phyloP scores from a whole-genome alignment of 2,797 vertebrate species.

The Esox masquinongy region DNA sequence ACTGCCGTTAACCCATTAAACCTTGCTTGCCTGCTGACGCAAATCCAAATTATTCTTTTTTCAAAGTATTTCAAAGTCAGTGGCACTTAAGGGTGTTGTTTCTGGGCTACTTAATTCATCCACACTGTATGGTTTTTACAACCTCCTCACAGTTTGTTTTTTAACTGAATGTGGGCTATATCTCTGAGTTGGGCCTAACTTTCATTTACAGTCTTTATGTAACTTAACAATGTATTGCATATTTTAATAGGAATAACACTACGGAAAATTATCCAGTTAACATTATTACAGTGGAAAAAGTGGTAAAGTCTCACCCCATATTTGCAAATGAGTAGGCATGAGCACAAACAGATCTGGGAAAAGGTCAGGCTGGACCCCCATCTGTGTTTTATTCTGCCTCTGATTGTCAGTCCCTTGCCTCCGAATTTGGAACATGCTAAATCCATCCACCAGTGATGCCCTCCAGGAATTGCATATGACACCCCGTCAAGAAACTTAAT shows the following conservation, averaged over 20 bases:
- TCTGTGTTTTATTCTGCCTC: neutral
- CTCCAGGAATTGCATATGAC: neutral
- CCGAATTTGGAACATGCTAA: neutral
- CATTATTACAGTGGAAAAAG: neutral
- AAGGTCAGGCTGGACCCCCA: neutral
- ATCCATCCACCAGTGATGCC: neutral
- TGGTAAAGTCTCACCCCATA: neutral
- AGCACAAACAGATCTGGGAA: neutral
- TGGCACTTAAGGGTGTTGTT: neutral
- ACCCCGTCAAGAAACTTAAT: neutral
- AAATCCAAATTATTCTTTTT: neutral
- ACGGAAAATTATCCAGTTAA: neutral
- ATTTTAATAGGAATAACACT: neutral
- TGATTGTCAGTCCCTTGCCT: neutral
- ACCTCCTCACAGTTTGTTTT: too few relatives aligned
- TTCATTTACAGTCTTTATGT: neutral
- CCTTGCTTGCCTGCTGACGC: neutral
- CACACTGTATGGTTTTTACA: neutral
- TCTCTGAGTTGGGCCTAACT: neutral
- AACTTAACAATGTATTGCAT: neutral
- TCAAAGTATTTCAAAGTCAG: neutral
- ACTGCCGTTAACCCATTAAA: neutral
- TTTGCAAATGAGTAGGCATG: neutral
- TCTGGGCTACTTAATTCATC: neutral
- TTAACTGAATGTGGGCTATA: neutral